A percentile compares a stretch with the other conserved stretches of the same genome.
These are phyloP conservation scores for Solenodon paradoxus DNA, from an alignment of 2,113 vertebrate species.

Conservation along the genomic window DNA sequence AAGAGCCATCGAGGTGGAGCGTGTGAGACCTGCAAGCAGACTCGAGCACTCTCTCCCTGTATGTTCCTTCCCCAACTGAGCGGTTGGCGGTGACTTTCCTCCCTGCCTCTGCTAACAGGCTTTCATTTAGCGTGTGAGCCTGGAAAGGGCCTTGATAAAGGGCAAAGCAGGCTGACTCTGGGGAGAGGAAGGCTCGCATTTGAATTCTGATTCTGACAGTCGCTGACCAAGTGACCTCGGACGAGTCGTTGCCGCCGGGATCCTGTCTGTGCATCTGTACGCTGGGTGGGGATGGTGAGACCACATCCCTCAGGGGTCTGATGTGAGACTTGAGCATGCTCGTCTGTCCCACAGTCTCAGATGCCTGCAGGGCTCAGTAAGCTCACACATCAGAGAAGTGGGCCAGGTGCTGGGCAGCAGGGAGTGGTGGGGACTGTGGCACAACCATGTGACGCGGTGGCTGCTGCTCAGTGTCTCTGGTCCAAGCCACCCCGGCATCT, in stretches of 20 bases:
- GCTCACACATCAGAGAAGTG: background rate
- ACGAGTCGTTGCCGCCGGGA: background rate
- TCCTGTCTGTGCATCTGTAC: background rate
- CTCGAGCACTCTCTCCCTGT: rapidly evolving
- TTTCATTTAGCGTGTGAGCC: background rate
- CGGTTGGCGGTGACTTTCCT: background rate
- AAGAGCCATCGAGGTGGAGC: too few species aligned
- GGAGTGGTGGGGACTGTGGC: background rate
- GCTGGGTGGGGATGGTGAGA: background rate
- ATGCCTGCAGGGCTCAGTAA: too few species aligned
- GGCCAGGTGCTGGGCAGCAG: background rate
- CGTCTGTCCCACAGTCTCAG: too few species aligned
- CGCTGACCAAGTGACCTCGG: background rate
- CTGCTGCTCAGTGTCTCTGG: background rate
- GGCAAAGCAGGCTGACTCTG: background rate
- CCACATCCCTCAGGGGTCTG: background rate
- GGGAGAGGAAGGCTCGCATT: background rate
- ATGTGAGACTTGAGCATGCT: background rate
- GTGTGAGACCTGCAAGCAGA: background rate
- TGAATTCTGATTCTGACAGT: background rate
- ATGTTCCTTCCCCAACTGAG: background rate
- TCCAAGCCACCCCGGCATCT: too few species aligned
- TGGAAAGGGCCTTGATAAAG: background rate
- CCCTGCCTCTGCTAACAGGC: background rate
- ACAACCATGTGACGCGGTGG: background rate